Conservation (phyloP, 2,797 vertebrate species). For the Mastacembelus armatus region DNA sequence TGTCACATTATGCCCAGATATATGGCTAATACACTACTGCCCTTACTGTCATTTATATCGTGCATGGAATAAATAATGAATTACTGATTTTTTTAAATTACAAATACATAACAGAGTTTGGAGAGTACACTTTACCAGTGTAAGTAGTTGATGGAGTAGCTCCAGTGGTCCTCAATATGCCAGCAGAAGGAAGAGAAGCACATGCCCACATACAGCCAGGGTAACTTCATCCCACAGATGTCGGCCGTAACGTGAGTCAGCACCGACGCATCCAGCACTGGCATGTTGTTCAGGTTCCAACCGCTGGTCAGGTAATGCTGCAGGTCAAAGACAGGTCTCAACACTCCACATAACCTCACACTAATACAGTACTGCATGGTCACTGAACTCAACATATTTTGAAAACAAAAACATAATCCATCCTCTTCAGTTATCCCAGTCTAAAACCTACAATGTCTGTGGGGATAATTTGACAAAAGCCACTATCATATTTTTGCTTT, state of each 20-base stretch:
- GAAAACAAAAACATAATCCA: background rate
- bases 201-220: slow-evolving; percentile 99
- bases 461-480: background rate
- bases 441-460: background rate
- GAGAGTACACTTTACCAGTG: slow-evolving; percentile 87
- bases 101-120: background rate
- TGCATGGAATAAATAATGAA: background rate
- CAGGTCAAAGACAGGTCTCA: slow-evolving; percentile 57
- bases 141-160: slow-evolving; percentile 98
- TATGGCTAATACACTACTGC: background rate
- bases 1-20: background rate
- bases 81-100: background rate
- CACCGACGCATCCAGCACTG: slow-evolving; percentile 95
- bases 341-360: slow-evolving; percentile 16
- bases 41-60: background rate
- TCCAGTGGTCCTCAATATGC: slow-evolving; percentile 99
- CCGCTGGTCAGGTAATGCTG: slow-evolving; percentile 96
- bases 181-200: slow-evolving; percentile 99
- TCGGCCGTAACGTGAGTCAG: slow-evolving; percentile 96
- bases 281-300: slow-evolving; percentile 99
- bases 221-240: slow-evolving; percentile 99
- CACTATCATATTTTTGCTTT: background rate
- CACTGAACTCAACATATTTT: background rate
- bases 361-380: background rate
- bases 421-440: background rate